Evolutionary conservation across 2,113 vertebrate species (phyloP), one percentile per base, ranked within the genome.

Genomic region (Mohoua ochrocephala): DNA sequence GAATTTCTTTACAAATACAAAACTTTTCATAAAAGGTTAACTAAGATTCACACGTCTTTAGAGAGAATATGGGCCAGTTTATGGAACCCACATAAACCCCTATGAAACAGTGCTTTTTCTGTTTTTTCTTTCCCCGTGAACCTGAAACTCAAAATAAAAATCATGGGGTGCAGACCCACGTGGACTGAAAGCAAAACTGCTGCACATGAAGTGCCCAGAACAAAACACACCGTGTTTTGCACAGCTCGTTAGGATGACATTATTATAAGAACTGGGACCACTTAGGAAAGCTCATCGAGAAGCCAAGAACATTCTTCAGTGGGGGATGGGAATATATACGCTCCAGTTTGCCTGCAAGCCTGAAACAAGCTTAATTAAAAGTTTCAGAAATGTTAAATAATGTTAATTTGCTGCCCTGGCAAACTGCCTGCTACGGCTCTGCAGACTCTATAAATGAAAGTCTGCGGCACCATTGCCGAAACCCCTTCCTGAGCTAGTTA

Each of bases 361-460:
- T 96, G 71, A 95, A 96, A 84, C 59, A 77, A 95, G 87, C 87
- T 95, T 94, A 96, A 97, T 97, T 97, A 97, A 91, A 96, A 97
- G 87, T 95, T 94, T 91, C 91, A 95, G 93, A 95, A 96, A 95
- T 92, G 93, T 95, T 91, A 94, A 96, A 71, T 95, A 87, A 95
- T n/a, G 74, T 87, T 96, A 96, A 97, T 96, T 94, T 92, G 80
- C 67, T 85, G 30, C 82, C 82, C 90, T 96, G 95, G 95, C 93
- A 96, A 91, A 11, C 16, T 1, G 92, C 97, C 96, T 61, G 52
- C 80, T 80, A 11, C 33, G 74, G 75, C 50, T 94, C 59, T 42
- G 70, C 87, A 79, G 69, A 15, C 52, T 79, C 70, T 11, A 42
- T 73, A 89, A 91, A 93, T 53, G 65, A 41, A 52, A 69, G 33